Base-by-base conservation (phyloP, 2,888 invertebrate species). In the Epinotia bilunana region DNA sequence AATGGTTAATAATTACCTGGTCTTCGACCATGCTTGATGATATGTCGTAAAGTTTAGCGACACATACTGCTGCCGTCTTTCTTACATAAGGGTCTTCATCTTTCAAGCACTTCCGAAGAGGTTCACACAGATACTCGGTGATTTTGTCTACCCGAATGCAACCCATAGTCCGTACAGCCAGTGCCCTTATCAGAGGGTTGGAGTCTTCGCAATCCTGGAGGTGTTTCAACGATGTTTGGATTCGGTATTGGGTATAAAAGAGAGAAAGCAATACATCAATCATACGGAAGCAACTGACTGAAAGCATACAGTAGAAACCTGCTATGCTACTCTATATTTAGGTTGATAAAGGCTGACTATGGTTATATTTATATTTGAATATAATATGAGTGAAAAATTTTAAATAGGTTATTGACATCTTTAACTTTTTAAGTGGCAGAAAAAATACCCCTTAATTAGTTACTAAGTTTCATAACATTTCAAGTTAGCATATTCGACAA, bases 111-210 rank as follows among this genome's bases (percentile, higher is more conserved):
- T 98, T 99, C 75, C 99, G 95, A 81, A 99, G 94, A 0, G 99
- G 99, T 88, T 99, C 99, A 90, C 99, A 99, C 60, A 99, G 95
- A 91, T 99, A 99, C 94, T 99, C 99, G 0, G 99, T 99, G 85
- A 99, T 99, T 95, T 99, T 99, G 94, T 99, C 99, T 73, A 99
- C 99, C 16, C 99, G 96, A 87, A 99, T 99, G 90, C 99, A 99
- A 72, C 99, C 99, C 99, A 99, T 99, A 20, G 99, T 99, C 76
- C 99, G 95, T 46, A 99, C 99, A 53, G 99, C 99, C 86, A 99
- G 93, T 2, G 99, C 99, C 80, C 99, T 96, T 87, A 99, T 99
- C 88, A 99, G 94, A 46, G 99, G 99, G 95, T 99, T 99, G 13
- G 99, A 98, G 92, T 99, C 99, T 95, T 99, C 99, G 94, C 99